A percentile compares a stretch with the other conserved stretches of the same genome.
phyloP scores from a whole-genome alignment of 2,797 vertebrate genomes.

The Ptychobarbus kaznakovi region DNA sequence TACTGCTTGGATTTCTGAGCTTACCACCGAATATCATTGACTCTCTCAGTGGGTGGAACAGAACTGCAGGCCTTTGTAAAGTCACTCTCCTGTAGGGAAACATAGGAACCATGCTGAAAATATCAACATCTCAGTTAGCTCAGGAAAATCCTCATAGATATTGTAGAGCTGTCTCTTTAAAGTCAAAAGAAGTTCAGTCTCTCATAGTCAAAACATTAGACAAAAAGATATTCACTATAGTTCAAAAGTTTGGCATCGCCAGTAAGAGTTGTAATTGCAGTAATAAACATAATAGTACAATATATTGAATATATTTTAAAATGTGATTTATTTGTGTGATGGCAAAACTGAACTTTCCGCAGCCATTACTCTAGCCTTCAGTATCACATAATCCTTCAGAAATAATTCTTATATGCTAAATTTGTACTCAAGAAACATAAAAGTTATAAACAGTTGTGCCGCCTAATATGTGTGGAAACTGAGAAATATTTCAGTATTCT shows the following conservation, averaged over 20 bases:
- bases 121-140: not conserved
- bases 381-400: not conserved
- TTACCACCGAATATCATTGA: constrained; percentile 72
- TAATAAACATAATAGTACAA: not conserved
- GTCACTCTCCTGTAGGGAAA: constrained; percentile 80
- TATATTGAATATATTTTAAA: not conserved
- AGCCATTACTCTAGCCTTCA: not conserved
- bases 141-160: not conserved
- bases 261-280: not conserved
- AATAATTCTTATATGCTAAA: not conserved
- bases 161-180: constrained; percentile 19
- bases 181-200: not conserved
- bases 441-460: not conserved
- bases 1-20: not conserved
- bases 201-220: not conserved
- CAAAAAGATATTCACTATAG: not conserved
- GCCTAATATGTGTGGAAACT: not conserved
- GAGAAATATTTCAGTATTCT: not conserved
- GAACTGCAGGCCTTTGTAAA: constrained; percentile 78
- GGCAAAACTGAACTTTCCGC: not conserved
- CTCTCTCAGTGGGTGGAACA: constrained; percentile 77
- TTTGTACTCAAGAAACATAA: not conserved
- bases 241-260: not conserved
- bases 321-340: not conserved
- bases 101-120: constrained; percentile 11